Evolutionary conservation across 2,797 vertebrate genomes (phyloP).

Genomic region (Ceryle rudis): DNA sequence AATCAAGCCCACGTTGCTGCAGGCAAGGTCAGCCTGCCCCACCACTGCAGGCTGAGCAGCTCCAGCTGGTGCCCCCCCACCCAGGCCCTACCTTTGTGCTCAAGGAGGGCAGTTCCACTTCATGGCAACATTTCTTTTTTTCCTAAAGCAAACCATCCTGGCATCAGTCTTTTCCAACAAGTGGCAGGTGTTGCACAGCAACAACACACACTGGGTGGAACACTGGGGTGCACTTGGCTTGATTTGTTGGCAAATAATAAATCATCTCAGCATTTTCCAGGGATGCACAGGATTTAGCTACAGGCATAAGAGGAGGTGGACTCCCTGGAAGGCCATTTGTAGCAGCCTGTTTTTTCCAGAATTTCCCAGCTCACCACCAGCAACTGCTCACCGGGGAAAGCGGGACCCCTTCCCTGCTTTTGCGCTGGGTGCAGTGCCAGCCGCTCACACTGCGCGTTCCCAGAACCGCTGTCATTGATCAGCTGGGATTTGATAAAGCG

Average conservation of each 20-base stretch:
- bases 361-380: not conserved
- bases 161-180: not conserved
- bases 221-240: not conserved
- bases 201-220: not conserved
- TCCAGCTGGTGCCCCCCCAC: not conserved
- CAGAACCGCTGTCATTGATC: fast-evolving
- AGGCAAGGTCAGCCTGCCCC: not conserved
- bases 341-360: not conserved
- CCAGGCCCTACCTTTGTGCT: not conserved
- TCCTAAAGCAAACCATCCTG: not conserved
- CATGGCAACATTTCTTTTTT: fast-evolving
- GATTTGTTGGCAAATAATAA: not conserved
- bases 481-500: not conserved
- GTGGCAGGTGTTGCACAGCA: not conserved
- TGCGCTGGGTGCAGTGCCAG: not conserved
- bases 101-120: not conserved
- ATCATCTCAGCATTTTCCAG: not conserved
- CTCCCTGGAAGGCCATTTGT: not conserved
- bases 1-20: not conserved
- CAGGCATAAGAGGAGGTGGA: not conserved
- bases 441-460: not conserved
- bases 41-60: not conserved
- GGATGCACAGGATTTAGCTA: not conserved
- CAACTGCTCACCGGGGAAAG: fast-evolving
- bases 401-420: not conserved